phyloP scores from a whole-genome alignment of 2,888 invertebrate genomes.

The Mimas tiliae region DNA sequence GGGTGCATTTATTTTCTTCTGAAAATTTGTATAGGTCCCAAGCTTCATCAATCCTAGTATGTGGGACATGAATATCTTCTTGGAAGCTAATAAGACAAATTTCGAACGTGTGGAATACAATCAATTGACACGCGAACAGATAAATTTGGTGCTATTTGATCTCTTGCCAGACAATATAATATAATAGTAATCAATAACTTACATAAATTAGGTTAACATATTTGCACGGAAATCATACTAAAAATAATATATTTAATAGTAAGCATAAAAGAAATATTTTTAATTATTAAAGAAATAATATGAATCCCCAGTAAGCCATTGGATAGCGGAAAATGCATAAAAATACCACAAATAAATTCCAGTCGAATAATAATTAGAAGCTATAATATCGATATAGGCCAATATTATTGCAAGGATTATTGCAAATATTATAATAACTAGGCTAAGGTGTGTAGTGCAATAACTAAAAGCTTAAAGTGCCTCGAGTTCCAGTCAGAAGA shows the following conservation, averaged over 20 bases:
- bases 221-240: background rate
- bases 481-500: too few species aligned
- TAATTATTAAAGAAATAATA: too few species aligned
- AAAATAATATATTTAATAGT: too few species aligned
- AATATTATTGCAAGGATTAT: too few species aligned
- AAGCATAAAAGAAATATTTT: background rate
- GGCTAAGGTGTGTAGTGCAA: background rate
- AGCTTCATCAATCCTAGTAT: too few species aligned
- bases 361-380: background rate
- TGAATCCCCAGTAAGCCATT: too few species aligned
- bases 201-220: constrained; percentile 14
- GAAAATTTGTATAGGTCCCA: too few species aligned
- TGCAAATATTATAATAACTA: background rate
- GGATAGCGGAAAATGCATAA: background rate
- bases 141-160: constrained; percentile 10
- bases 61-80: background rate
- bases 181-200: constrained; percentile 4
- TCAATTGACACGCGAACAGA: constrained; percentile 9
- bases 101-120: background rate
- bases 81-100: background rate
- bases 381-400: background rate
- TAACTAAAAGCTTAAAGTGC: background rate
- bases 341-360: background rate
- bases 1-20: too few species aligned
- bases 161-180: constrained; percentile 15